Base-by-base conservation (phyloP, 2,888 invertebrate genomes). In the Agrochola lota region DNA sequence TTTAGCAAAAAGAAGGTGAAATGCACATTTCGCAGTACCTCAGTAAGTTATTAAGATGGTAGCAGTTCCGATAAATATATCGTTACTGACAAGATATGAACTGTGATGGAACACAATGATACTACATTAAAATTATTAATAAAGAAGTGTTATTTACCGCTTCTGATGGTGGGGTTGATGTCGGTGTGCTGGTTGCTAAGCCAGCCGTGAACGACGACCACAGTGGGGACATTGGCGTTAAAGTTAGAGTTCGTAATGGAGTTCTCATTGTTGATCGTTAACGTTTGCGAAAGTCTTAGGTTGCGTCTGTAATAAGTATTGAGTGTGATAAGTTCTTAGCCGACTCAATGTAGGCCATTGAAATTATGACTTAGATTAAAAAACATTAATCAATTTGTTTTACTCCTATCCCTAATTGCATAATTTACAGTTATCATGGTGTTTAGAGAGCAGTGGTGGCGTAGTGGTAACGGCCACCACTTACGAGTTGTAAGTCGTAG, bases 121-220 rank as follows among this genome's bases (percentile, higher is more conserved):
- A n/a, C n/a, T n/a, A n/a, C n/a, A n/a, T n/a, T n/a, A n/a, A n/a
- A n/a, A n/a, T n/a, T n/a, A n/a, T n/a, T 23, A 23, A 23, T 52
- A 7, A 2, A 20, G 52, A 2, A 52, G 2, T 77, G n/a, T n/a
- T n/a, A 52, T 20, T 86, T 90, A 94, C 94, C 93, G 17, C 83
- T 68, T 74, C 92, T 92, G 69, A 94, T 83, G 5, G 84, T 81
- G 15, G 93, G 91, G 78, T 95, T 95, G 30, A 91, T 81, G 3
- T 90, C 87, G 5, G 91, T 91, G 62, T 90, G 40, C 62, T 86
- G 91, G 83, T 89, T 92, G 79, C 92, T 90, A 57, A 93, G 90
- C 94, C 95, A 95, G 3, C 95, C 95, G 74, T 95, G 95, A 40
- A 79, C 92, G 23, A 94, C 74, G 6, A 95, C 89, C 0, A 93